A percentile compares a stretch with the other conserved stretches of the same genome.
These are phyloP conservation scores for Scyliorhinus canicula DNA, from an alignment of 2,797 vertebrate species.

Conservation along the genomic window DNA sequence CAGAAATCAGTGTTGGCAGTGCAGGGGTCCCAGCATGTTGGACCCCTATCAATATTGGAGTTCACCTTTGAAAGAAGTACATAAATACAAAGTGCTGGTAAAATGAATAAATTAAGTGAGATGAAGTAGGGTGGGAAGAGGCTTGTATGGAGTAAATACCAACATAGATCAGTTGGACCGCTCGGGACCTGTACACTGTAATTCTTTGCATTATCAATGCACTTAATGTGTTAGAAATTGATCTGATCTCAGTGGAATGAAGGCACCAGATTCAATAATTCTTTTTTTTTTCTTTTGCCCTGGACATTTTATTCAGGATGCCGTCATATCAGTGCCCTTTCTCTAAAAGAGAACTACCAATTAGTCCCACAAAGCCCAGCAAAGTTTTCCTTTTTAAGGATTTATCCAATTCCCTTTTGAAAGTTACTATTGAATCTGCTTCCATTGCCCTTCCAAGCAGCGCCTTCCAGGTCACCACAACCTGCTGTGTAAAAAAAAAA, in stretches of 20 bases:
- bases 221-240: no score
- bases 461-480: neutral
- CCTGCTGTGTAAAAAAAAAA: neutral
- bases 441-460: neutral
- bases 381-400: neutral
- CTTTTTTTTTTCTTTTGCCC: no score
- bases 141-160: no score
- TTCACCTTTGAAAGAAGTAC: neutral
- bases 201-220: no score
- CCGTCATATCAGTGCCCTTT: neutral
- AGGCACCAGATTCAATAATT: no score
- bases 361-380: neutral
- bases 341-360: neutral
- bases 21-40: neutral
- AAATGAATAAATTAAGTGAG: neutral
- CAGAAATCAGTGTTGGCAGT: neutral
- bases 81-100: neutral
- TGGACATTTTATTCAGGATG: no score
- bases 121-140: no score
- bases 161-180: no score
- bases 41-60: neutral
- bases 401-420: neutral
- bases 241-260: no score
- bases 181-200: no score
- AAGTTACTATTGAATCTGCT: neutral